phyloP scores from a whole-genome alignment of 2,888 invertebrate genomes.

The Hypena proboscidalis region DNA sequence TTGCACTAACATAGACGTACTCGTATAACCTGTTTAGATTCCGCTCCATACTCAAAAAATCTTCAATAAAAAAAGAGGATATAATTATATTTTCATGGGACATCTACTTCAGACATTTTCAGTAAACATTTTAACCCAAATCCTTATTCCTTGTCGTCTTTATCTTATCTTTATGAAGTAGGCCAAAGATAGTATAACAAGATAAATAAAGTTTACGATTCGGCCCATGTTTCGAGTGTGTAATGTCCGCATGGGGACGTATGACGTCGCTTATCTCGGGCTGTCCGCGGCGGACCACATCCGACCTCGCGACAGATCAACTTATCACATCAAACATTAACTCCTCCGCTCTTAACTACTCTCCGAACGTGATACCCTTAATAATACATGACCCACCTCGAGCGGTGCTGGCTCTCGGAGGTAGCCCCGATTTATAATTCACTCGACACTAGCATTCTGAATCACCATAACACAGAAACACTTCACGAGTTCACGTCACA shows the following conservation, averaged over 20 bases:
- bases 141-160: neutral
- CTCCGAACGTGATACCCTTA: conserved; percentile 37
- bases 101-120: too few relatives aligned
- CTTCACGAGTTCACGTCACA: conserved; percentile 52
- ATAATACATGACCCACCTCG: conserved; percentile 62
- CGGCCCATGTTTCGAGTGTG: conserved; percentile 8
- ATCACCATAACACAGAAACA: conserved; percentile 48
- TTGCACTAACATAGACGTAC: too few relatives aligned
- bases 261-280: conserved; percentile 30
- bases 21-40: too few relatives aligned
- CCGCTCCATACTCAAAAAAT: too few relatives aligned
- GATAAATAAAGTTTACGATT: conserved; percentile 14
- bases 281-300: conserved; percentile 17
- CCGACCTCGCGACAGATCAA: conserved; percentile 26
- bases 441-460: conserved; percentile 56
- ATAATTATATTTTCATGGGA: too few relatives aligned
- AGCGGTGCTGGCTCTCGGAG: conserved; percentile 66
- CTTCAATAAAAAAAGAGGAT: too few relatives aligned
- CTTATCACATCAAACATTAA: conserved; percentile 51
- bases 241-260: conserved; percentile 26
- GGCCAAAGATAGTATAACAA: neutral
- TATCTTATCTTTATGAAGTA: too few relatives aligned
- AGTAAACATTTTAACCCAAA: too few relatives aligned
- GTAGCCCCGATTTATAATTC: conserved; percentile 61
- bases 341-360: conserved; percentile 35